Percentiles rank a stretch among this genome's conserved stretches.
These are phyloP conservation scores for Nesogale talazaci DNA, from an alignment of 2,113 vertebrate genomes.

Conservation along the genomic window DNA sequence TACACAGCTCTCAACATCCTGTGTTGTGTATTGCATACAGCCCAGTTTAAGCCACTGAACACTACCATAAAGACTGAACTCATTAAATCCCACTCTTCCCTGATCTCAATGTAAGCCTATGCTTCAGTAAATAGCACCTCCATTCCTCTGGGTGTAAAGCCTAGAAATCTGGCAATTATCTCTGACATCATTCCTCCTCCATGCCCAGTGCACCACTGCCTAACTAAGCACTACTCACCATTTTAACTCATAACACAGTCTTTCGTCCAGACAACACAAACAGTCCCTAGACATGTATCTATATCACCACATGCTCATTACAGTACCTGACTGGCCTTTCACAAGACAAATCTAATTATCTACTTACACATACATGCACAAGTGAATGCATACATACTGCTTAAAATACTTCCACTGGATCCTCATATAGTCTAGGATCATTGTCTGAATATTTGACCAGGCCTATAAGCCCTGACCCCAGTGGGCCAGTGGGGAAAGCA, in stretches of 20 bases:
- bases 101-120: not conserved
- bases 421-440: not conserved
- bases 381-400: not conserved
- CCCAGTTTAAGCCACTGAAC: not conserved
- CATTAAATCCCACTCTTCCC: not conserved
- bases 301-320: not conserved
- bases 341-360: not conserved
- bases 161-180: not conserved
- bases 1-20: not conserved
- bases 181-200: not conserved
- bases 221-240: not conserved
- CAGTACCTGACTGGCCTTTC: not conserved
- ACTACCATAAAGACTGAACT: not conserved
- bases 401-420: not conserved
- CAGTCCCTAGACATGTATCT: not conserved
- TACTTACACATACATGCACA: not conserved
- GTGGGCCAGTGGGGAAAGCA: too few species aligned
- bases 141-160: not conserved
- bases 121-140: not conserved
- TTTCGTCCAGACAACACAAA: not conserved
- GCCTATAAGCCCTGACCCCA: not conserved
- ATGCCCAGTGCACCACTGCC: not conserved
- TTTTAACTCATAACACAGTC: not conserved
- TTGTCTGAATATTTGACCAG: slow-evolving; percentile 1
- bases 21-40: not conserved